Percentiles rank a stretch among this genome's conserved stretches.
Evolutionary conservation across 2,888 invertebrate genomes (phyloP).

Genomic region (Tromatobia lineatoria): DNA sequence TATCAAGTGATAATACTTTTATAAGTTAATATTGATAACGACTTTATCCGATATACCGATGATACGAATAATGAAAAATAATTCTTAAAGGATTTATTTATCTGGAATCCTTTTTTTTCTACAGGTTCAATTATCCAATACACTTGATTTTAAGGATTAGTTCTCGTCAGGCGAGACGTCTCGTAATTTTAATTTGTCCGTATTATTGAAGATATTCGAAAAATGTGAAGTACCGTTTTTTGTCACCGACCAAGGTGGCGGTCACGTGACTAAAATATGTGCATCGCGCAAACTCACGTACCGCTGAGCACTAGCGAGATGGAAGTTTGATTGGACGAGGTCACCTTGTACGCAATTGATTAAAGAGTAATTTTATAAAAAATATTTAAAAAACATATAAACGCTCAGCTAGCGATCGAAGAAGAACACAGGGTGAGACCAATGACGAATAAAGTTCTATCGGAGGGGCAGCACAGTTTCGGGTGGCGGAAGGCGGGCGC

Average conservation of each 20-base stretch:
- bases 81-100: too few relatives aligned
- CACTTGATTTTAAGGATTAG: too few relatives aligned
- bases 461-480: slow-evolving; percentile 30
- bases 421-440: slow-evolving; percentile 4
- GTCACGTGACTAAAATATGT: background rate
- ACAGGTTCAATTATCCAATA: too few relatives aligned
- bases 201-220: background rate
- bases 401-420: slow-evolving; percentile 2
- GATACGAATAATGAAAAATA: too few relatives aligned
- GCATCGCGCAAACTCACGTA: background rate
- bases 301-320: slow-evolving; percentile 25
- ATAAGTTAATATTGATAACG: too few relatives aligned
- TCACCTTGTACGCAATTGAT: slow-evolving; percentile 32
- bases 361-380: too few relatives aligned
- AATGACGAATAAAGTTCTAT: slow-evolving; percentile 52
- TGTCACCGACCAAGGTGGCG: background rate
- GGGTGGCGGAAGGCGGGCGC: slow-evolving; percentile 46
- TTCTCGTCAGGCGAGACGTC: background rate
- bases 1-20: too few relatives aligned
- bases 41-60: too few relatives aligned
- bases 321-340: slow-evolving; percentile 69
- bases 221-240: background rate
- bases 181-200: background rate
- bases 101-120: too few relatives aligned
- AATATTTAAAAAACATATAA: background rate